phyloP scores from a whole-genome alignment of 1,140 invertebrate genomes.

The Tetramorium simillimum region DNA sequence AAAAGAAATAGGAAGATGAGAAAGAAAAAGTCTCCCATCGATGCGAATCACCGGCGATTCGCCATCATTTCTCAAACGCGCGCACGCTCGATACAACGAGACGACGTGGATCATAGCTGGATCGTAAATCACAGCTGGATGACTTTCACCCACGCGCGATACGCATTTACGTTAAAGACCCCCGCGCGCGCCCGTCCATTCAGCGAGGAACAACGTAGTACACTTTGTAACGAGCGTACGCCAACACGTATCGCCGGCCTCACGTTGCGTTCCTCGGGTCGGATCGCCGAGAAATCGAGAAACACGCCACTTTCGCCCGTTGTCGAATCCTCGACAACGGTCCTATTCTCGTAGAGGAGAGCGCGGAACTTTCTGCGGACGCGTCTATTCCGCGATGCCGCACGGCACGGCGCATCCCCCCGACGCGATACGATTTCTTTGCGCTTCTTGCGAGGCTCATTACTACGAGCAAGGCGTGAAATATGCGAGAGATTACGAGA shows the following conservation, averaged over 20 bases:
- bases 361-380: neutral
- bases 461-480: conserved; percentile 68
- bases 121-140: conserved; percentile 34
- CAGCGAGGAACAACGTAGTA: neutral
- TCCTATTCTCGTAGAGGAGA: neutral
- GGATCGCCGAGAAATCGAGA: conserved; percentile 12
- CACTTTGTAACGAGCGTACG: conserved; percentile 8
- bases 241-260: neutral
- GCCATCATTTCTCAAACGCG: conserved; percentile 5
- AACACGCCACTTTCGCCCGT: conserved; percentile 12
- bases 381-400: neutral
- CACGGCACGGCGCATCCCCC: too few species aligned
- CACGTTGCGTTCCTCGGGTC: neutral
- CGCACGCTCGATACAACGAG: neutral
- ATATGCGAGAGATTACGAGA: conserved; percentile 58
- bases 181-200: conserved; percentile 7
- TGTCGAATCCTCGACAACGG: neutral
- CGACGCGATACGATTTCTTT: conserved; percentile 53
- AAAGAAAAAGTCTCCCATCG: neutral
- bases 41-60: neutral
- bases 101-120: conserved; percentile 13
- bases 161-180: conserved; percentile 21
- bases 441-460: conserved; percentile 49
- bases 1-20: neutral
- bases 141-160: conserved; percentile 26